Base-by-base conservation (phyloP, 2,113 vertebrate species). In the Motacilla alba region DNA sequence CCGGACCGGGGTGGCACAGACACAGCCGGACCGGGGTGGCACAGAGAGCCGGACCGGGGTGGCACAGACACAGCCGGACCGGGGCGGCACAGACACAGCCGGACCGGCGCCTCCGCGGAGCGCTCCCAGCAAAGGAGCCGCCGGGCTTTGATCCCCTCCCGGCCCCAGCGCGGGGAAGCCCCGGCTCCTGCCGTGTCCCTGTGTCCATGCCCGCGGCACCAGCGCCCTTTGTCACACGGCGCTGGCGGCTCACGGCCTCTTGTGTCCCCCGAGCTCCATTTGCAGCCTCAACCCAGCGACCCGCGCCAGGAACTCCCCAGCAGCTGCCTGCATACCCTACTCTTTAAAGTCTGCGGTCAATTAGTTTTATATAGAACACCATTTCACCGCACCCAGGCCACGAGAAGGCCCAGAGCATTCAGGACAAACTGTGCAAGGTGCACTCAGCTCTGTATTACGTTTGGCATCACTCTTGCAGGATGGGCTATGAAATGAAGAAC, bases 151-250 rank as follows among this genome's bases (percentile, higher is more conserved):
- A 15, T 13, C 13, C 19, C 20, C 23, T 13, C 13, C 1, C 14
- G 28, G 50, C 37, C 35, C 26, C 35, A 23, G 49, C 1, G 2
- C 3, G 10, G 83, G 23, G 6, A 5, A 5, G n/a, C 12, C 41
- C 11, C 9, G 1, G 49, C 26, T 43, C 21, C 58, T 6, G 50
- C 67, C 6, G 26, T 23, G 59, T 19, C 37, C 78, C 44, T 1
- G 52, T 9, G 50, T 1, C 59, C 67, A 3, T 7, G 2, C 31
- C 66, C 17, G 4, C 28, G 10, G 56, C 39, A 11, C 4, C 58
- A 0, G 9, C 1, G 16, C 20, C 15, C n/a, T 7, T 2, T 5
- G 52, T 0, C 30, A 1, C 0, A 9, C 8, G 7, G 19, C 3
- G 31, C 23, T 3, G 59, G 44, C 52, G 16, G 52, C 33, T 39